Percentiles rank a stretch among this genome's conserved stretches.
phyloP scores from a whole-genome alignment of 2,113 vertebrate species.

The Pteropus alecto region DNA sequence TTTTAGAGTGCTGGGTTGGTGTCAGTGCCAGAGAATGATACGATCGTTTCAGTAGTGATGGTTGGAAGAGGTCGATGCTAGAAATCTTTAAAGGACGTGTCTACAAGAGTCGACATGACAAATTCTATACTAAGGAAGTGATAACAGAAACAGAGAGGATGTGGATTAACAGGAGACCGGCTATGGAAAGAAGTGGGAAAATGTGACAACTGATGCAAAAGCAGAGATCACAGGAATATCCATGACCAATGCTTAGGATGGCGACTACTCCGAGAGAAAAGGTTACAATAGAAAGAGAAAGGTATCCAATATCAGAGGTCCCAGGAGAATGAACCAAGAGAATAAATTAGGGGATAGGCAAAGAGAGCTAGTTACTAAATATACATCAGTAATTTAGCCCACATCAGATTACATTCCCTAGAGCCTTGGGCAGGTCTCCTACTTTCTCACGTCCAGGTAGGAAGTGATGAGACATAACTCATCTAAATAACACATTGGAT shows the following conservation, averaged over 20 bases:
- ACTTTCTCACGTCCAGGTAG: not conserved
- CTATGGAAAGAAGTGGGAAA: not conserved
- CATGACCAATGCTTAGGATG: not conserved
- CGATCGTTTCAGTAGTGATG: not conserved
- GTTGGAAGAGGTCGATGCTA: not conserved
- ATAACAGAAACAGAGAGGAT: not conserved
- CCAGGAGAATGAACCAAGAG: not conserved
- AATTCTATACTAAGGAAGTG: not conserved
- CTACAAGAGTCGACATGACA: not conserved
- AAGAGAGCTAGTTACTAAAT: not conserved
- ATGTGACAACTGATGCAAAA: not conserved
- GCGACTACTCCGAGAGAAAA: not conserved
- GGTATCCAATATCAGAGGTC: not conserved
- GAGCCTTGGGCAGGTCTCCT: not conserved
- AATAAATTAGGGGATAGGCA: not conserved
- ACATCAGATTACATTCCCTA: not conserved
- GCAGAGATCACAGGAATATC: not conserved
- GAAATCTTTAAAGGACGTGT: not conserved
- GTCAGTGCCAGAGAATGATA: not conserved
- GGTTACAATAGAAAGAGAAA: not conserved
- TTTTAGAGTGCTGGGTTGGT: not conserved
- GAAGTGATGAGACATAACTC: not conserved
- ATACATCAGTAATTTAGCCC: not conserved
- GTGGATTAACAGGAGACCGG: not conserved
- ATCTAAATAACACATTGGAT: not conserved